Conservation (phyloP, 2,113 vertebrate genomes). For the Theropithecus gelada region DNA sequence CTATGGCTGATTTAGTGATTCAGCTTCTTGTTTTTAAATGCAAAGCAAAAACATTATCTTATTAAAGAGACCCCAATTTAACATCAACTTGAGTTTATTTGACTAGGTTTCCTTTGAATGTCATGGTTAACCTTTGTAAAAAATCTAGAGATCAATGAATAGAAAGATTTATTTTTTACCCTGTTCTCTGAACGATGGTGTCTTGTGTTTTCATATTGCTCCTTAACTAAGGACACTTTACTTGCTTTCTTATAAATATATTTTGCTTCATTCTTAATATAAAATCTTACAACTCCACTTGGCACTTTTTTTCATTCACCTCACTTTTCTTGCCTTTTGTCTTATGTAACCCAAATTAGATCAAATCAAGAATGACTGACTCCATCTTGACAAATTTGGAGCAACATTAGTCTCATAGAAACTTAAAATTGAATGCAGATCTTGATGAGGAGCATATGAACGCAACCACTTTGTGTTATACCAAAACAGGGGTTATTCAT, state of each 20-base stretch:
- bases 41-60: neutral
- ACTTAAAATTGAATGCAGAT: neutral
- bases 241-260: conserved; percentile 9
- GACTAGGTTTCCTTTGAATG: neutral
- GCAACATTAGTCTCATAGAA: neutral
- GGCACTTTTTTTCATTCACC: neutral
- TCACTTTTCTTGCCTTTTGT: neutral
- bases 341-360: neutral
- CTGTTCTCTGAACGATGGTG: neutral
- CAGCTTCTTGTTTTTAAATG: neutral
- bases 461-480: neutral
- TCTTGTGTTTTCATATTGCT: neutral
- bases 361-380: neutral
- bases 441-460: neutral
- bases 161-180: neutral
- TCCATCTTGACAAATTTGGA: neutral
- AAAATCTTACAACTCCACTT: neutral
- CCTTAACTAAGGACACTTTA: neutral
- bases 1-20: neutral
- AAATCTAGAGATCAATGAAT: neutral
- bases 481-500: neutral
- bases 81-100: neutral
- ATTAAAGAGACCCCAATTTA: neutral
- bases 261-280: neutral
- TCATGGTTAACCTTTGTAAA: neutral